phyloP scores from a whole-genome alignment of 2,113 vertebrate genomes.

The Paralichthys olivaceus region DNA sequence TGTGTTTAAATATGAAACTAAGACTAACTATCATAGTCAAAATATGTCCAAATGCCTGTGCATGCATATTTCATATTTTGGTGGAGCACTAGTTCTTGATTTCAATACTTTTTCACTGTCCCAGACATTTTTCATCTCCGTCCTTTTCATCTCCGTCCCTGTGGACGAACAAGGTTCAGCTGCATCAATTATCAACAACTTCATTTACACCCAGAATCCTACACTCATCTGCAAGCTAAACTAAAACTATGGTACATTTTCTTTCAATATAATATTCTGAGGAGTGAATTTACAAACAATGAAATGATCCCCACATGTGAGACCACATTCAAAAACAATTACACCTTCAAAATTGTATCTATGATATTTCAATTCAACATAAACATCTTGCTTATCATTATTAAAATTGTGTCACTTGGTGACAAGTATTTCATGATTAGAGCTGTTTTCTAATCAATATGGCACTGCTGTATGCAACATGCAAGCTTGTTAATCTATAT shows the following conservation, averaged over 20 bases:
- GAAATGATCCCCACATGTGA: constrained; percentile 13
- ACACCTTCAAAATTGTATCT: constrained; percentile 32
- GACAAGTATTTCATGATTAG: constrained; percentile 75
- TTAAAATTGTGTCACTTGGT: constrained; percentile 74
- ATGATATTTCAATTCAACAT: constrained; percentile 47
- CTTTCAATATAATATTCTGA: constrained; percentile 16
- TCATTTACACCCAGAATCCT: constrained; percentile 8
- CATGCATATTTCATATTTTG: constrained; percentile 49
- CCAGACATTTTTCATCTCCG: constrained; percentile 12
- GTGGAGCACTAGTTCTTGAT: constrained; percentile 23
- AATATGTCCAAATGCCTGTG: constrained; percentile 43
- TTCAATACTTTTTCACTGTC: constrained; percentile 23
- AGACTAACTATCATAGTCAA: constrained; percentile 24
- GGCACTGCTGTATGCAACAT: constrained; percentile 69
- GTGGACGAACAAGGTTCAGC: constrained; percentile 19
- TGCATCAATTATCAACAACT: constrained; percentile 20
- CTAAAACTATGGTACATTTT: constrained; percentile 16
- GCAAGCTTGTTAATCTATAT: constrained; percentile 37
- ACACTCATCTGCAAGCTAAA: constrained; percentile 21
- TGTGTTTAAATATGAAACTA: constrained; percentile 53
- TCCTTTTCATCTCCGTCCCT: constrained; percentile 8
- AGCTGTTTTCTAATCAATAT: constrained; percentile 72
- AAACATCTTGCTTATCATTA: constrained; percentile 51
- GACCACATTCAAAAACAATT: constrained; percentile 37
- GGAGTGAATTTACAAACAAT: constrained; percentile 36